Evolutionary conservation across 2,797 vertebrate genomes (phyloP).

Genomic region (Typhlichthys subterraneus): DNA sequence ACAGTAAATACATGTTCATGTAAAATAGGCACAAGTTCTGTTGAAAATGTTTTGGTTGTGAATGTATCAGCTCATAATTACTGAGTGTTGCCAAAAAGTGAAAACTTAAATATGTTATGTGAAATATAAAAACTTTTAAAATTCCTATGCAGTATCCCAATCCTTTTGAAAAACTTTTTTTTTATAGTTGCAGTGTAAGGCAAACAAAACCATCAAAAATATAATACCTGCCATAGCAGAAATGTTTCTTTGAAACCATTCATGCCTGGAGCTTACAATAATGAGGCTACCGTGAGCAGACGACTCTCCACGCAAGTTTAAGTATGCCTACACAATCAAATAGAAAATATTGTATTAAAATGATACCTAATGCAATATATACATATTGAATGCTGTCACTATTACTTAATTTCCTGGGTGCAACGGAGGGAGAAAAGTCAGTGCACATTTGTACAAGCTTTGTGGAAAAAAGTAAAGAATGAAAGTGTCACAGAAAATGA

Average conservation of each 20-base stretch:
- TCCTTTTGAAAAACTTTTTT: constrained; percentile 16
- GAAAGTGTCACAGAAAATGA: constrained; percentile 70
- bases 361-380: constrained; percentile 11
- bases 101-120: constrained; percentile 10
- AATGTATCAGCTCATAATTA: too few relatives aligned
- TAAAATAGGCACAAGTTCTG: too few relatives aligned
- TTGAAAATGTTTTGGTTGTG: too few relatives aligned
- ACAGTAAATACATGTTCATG: background rate
- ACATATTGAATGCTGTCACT: constrained; percentile 39
- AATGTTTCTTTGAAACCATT: constrained; percentile 55
- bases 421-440: constrained; percentile 43
- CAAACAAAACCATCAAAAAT: constrained; percentile 47
- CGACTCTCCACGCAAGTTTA: constrained; percentile 50
- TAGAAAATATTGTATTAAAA: constrained; percentile 31
- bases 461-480: constrained; percentile 53
- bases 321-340: constrained; percentile 39
- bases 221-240: constrained; percentile 34
- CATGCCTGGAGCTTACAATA: constrained; percentile 64
- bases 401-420: constrained; percentile 38
- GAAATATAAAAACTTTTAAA: background rate
- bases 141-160: constrained; percentile 8
- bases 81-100: too few relatives aligned
- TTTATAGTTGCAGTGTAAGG: constrained; percentile 24
- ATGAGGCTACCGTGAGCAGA: constrained; percentile 60
- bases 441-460: constrained; percentile 55